Conservation (phyloP, 2,888 invertebrate genomes). For the Drosophila subquinaria region DNA sequence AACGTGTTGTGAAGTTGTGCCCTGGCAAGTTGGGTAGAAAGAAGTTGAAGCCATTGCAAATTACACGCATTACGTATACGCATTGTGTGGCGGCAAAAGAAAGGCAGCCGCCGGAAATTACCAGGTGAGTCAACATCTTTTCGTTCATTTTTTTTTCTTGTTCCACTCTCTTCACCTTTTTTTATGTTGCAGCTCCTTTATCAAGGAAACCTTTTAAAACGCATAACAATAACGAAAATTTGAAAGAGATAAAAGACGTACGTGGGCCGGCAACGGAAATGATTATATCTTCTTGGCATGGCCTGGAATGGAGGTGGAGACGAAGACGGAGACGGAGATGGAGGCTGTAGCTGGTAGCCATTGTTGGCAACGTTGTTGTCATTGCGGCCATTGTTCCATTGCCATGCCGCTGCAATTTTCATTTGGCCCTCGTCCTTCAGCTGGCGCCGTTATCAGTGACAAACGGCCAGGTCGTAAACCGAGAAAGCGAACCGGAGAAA, state of each 20-base stretch:
- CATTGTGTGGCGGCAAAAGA: slow-evolving; percentile 29
- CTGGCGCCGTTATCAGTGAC: slow-evolving; percentile 74
- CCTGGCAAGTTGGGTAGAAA: slow-evolving; percentile 10
- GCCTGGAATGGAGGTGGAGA: background rate
- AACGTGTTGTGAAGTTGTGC: slow-evolving; percentile 10
- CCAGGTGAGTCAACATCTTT: slow-evolving; percentile 75
- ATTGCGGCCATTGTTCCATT: slow-evolving; percentile 71
- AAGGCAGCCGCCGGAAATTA: slow-evolving; percentile 69
- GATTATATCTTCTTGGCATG: slow-evolving; percentile 73
- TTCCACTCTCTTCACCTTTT: slow-evolving; percentile 25
- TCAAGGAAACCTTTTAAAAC: slow-evolving; percentile 76
- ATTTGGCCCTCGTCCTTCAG: slow-evolving; percentile 54
- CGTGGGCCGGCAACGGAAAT: slow-evolving; percentile 78
- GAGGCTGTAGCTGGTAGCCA: slow-evolving; percentile 17
- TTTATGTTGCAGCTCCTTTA: slow-evolving; percentile 52
- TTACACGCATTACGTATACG: slow-evolving; percentile 50
- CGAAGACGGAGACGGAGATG: slow-evolving; percentile 4
- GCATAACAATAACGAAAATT: slow-evolving; percentile 79
- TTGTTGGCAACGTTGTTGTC: slow-evolving; percentile 63
- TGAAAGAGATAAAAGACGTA: slow-evolving; percentile 78
- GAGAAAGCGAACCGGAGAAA: slow-evolving; percentile 41
- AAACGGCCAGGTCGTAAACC: slow-evolving; percentile 77
- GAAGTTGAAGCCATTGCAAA: slow-evolving; percentile 45
- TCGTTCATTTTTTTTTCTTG: slow-evolving; percentile 29
- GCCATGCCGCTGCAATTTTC: slow-evolving; percentile 65